Evolutionary conservation across 2,797 vertebrate species (phyloP), one percentile per base, ranked within the genome.

Genomic region (Premnoplex brunnescens): DNA sequence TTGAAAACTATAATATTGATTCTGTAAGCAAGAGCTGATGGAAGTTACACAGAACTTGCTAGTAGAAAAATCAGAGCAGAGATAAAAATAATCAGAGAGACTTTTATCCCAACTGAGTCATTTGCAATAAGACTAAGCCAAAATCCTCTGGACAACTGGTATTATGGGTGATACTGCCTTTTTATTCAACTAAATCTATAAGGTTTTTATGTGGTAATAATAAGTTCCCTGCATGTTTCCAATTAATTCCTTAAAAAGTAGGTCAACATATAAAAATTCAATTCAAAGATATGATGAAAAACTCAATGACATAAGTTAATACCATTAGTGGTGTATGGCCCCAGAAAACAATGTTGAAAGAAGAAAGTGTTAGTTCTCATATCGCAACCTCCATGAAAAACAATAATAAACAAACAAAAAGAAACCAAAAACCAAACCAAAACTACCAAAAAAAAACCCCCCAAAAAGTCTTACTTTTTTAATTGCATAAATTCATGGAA

Each of bases 121-220:
- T 12, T 30, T 2, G 3, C 32, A 64, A 37, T 30, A 11, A 43
- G 51, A 84, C 24, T 4, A 15, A 44, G 6, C 32, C 52, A 74
- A 84, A 91, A 91, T 84, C 90, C 64, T 73, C 91, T 30, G 14
- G 52, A 37, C 28, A 77, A 75, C 72, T 76, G 64, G 87, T 85
- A 92, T 54, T 79, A 75, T 34, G 67, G 51, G 28, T 49, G 39
- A 94, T 95, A 73, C 19, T 91, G 76, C 52, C 22, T 56, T 93
- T 91, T 81, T 89, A 91, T 87, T 85, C 80, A 97, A 93, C 18
- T 93, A 94, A 94, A 86, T 80, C 55, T 76, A 15, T n/a, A 69
- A 36, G 36, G 66, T 73, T 90, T 71, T 78, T 72, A 58, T 89
- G 43, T 51, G 60, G 48, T 32, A 22, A 7, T n/a, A 26, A 8